A percentile compares a stretch with the other conserved stretches of the same genome.
Conservation (phyloP, 2,888 invertebrate genomes). For the Eupithecia subfuscata region DNA sequence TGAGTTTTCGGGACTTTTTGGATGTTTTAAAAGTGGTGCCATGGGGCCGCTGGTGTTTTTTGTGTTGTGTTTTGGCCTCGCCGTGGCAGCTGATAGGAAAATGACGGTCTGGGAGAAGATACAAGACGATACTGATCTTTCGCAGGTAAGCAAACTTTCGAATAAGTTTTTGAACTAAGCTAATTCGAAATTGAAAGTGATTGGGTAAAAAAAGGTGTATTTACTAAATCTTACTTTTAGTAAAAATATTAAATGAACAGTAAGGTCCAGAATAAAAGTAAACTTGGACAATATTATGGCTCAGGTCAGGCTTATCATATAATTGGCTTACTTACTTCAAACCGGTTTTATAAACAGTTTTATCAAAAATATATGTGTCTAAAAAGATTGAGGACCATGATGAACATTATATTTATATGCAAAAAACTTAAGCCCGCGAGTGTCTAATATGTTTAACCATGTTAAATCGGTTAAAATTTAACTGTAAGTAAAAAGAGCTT, state of each 20-base stretch:
- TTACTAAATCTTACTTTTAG: background rate
- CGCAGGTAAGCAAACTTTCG: slow-evolving; percentile 84
- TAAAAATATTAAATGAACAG: background rate
- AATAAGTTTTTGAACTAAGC: slow-evolving; percentile 46
- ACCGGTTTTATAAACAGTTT: slow-evolving; percentile 5
- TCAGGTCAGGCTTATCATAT: slow-evolving; percentile 3
- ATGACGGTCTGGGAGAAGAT: slow-evolving; percentile 86
- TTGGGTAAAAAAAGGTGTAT: background rate
- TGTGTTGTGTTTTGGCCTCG: slow-evolving; percentile 68
- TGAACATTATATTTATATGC: background rate
- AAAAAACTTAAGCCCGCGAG: background rate
- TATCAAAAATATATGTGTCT: background rate
- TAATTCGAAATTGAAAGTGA: background rate
- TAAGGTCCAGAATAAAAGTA: background rate
- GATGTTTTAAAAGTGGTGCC: slow-evolving; percentile 58
- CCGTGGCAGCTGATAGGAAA: slow-evolving; percentile 66
- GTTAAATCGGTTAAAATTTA: background rate
- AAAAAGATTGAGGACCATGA: background rate
- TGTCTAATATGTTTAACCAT: background rate
- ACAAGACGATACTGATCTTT: slow-evolving; percentile 86
- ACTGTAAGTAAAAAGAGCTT: background rate
- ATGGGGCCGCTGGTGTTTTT: slow-evolving; percentile 75
- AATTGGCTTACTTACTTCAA: background rate
- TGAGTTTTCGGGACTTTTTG: slow-evolving; percentile 56
- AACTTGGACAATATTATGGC: background rate